Evolutionary conservation across 2,888 invertebrate species (phyloP).

Genomic region (Xanthorhoe designata): DNA sequence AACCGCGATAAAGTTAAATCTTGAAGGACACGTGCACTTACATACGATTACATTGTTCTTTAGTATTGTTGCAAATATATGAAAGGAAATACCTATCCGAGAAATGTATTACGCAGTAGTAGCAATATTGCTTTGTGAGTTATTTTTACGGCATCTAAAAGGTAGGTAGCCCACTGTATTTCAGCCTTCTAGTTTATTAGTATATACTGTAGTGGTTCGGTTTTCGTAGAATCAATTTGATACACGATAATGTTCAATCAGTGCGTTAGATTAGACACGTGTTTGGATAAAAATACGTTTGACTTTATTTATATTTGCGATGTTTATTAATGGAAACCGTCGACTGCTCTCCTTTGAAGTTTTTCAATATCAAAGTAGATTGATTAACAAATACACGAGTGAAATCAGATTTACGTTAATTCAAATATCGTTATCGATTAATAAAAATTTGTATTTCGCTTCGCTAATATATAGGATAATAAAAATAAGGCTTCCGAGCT

Average conservation of each 20-base stretch:
- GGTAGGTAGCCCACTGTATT: not conserved
- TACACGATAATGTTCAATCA: not conserved
- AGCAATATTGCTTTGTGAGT: conserved; percentile 27
- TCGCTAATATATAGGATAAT: not conserved
- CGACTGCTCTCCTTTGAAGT: not conserved
- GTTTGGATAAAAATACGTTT: not conserved
- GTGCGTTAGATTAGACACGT: not conserved
- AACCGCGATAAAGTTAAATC: conserved; percentile 3
- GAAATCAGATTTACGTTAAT: conserved; percentile 1
- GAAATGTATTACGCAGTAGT: conserved; percentile 25
- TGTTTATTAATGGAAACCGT: conserved; percentile 14
- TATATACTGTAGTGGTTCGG: not conserved
- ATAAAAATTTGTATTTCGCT: not conserved
- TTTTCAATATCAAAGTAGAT: conserved; percentile 15
- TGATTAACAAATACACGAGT: conserved; percentile 8
- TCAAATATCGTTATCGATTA: not conserved
- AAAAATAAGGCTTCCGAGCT: not conserved
- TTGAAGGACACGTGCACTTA: not conserved
- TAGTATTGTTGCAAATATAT: conserved; percentile 15
- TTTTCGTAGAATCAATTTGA: not conserved
- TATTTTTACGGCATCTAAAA: conserved; percentile 5
- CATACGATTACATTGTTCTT: not conserved
- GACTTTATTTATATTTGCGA: not conserved
- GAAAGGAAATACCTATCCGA: conserved; percentile 8
- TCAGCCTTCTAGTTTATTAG: conserved; percentile 8